phyloP scores from a whole-genome alignment of 2,113 vertebrate species.

The Spermophilus dauricus region DNA sequence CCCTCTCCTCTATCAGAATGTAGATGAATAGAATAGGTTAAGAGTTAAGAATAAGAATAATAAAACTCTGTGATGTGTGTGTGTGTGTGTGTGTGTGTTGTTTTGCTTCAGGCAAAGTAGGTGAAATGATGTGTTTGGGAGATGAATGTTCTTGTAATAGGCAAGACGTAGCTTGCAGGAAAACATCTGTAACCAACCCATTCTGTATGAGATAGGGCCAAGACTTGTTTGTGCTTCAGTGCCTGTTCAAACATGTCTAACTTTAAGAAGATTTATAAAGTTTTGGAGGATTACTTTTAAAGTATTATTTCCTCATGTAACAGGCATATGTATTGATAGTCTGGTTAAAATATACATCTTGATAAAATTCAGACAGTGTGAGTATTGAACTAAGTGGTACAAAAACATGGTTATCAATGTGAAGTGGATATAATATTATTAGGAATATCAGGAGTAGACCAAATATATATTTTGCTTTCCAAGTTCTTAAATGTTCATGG shows the following conservation, averaged over 20 bases:
- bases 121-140: constrained; percentile 93
- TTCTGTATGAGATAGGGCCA: constrained; percentile 95
- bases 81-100: constrained; percentile 63
- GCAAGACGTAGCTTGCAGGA: constrained; percentile 96
- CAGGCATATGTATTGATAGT: constrained; percentile 73
- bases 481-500: neutral
- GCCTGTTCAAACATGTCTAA: constrained; percentile 94
- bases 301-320: constrained; percentile 84
- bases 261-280: constrained; percentile 88
- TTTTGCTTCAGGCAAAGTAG: constrained; percentile 92
- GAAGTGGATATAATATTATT: neutral
- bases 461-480: neutral
- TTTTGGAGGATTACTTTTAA: constrained; percentile 74
- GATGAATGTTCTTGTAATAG: constrained; percentile 95
- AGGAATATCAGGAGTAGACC: neutral
- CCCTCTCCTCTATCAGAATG: constrained; percentile 18
- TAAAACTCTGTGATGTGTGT: constrained; percentile 42
- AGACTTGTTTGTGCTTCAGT: constrained; percentile 97
- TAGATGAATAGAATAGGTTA: constrained; percentile 51
- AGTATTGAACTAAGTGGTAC: neutral
- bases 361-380: neutral
- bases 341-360: constrained; percentile 19
- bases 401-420: neutral
- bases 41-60: constrained; percentile 85
- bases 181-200: constrained; percentile 98